Evolutionary conservation across 2,113 vertebrate genomes (phyloP).

Genomic region (Murina feae): DNA sequence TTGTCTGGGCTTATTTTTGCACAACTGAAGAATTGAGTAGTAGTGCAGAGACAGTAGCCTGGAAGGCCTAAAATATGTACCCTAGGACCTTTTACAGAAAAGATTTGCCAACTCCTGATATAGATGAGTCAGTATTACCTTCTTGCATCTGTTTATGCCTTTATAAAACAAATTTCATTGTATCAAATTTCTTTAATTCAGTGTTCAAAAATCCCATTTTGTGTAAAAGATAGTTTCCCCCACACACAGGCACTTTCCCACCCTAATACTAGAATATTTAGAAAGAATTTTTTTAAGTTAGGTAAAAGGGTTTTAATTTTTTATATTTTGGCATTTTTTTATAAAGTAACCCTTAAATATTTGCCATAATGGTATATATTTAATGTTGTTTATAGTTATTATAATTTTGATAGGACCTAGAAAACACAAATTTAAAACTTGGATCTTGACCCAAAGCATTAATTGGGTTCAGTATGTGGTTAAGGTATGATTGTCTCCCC

Average conservation of each 20-base stretch:
- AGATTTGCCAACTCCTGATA: neutral
- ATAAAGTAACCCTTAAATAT: neutral
- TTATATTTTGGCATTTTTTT: neutral
- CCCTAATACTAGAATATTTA: neutral
- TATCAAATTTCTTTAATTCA: neutral
- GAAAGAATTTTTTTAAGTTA: neutral
- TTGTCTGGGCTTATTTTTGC: neutral
- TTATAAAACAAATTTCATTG: constrained; percentile 1
- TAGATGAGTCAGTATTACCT: neutral
- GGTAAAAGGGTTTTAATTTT: neutral
- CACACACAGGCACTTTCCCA: neutral
- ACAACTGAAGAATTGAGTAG: neutral
- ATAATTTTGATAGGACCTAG: neutral
- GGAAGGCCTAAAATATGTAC: neutral
- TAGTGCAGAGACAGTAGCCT: neutral
- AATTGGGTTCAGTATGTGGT: neutral
- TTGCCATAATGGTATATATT: neutral
- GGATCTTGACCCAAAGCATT: neutral
- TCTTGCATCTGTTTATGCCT: neutral
- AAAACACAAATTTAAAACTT: neutral
- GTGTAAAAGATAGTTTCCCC: neutral
- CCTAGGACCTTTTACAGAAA: neutral
- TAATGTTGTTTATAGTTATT: neutral
- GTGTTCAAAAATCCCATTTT: neutral
- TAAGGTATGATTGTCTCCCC: neutral